Evolutionary conservation across 1,140 invertebrate species (phyloP).

Genomic region (Drosophila baimaii): DNA sequence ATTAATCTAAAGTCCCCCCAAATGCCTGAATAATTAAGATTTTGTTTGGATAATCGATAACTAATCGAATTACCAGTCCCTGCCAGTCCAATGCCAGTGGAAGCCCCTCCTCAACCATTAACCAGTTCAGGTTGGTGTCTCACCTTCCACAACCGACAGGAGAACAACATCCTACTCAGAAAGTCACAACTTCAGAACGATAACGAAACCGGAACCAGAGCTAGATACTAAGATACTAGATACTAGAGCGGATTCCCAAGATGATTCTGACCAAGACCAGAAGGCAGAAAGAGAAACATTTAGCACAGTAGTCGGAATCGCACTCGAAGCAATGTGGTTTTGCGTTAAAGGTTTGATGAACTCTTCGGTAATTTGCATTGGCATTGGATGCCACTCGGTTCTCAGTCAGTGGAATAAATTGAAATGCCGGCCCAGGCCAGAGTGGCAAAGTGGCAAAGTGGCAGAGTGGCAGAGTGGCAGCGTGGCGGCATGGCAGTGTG

Average conservation of each 20-base stretch:
- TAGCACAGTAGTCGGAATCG: conserved; percentile 36
- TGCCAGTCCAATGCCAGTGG: too few species aligned
- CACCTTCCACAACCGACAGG: conserved; percentile 13
- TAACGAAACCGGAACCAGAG: conserved; percentile 43
- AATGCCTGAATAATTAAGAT: conserved; percentile 22
- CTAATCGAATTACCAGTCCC: conserved; percentile 24
- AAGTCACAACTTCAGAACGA: conserved; percentile 25
- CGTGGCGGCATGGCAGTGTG: neutral
- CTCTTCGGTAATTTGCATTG: conserved; percentile 60
- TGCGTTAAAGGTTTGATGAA: conserved; percentile 59
- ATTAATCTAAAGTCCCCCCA: conserved; percentile 8
- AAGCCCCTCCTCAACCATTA: neutral
- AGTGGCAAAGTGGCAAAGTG: too few species aligned
- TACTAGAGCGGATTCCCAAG: conserved; percentile 5
- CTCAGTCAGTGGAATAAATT: conserved; percentile 57
- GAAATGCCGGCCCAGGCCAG: conserved; percentile 35
- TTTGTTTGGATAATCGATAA: conserved; percentile 34
- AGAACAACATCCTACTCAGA: conserved; percentile 38
- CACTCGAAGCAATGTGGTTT: conserved; percentile 16
- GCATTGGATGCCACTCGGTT: conserved; percentile 37
- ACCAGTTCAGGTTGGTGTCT: conserved; percentile 27
- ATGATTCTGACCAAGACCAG: conserved; percentile 24
- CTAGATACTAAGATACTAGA: neutral
- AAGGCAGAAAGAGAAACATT: conserved; percentile 19
- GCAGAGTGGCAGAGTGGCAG: neutral